A percentile compares a stretch with the other conserved stretches of the same genome.
These are phyloP conservation scores for Muscicapa comitata DNA, from an alignment of 2,797 vertebrate species.

Conservation along the genomic window DNA sequence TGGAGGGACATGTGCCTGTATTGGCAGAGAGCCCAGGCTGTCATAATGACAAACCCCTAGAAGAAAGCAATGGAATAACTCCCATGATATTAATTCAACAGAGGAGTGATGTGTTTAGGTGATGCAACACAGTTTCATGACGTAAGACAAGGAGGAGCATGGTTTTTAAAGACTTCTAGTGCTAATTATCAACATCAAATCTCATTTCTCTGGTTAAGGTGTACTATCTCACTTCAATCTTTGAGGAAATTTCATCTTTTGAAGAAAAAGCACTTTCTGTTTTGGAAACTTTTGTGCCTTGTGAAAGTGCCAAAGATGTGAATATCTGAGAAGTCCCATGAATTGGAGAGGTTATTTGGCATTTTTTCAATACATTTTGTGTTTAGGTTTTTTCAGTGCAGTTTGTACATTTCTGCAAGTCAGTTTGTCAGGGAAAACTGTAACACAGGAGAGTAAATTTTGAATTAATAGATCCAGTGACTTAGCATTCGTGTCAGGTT, in stretches of 20 bases:
- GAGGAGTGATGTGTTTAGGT: neutral
- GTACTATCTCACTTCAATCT: neutral
- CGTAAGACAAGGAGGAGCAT: neutral
- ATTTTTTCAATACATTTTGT: neutral
- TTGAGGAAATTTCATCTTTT: neutral
- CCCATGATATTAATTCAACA: neutral
- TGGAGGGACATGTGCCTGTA: neutral
- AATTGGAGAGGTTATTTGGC: neutral
- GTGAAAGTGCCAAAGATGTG: neutral
- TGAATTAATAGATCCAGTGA: constrained; percentile 35
- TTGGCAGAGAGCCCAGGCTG: neutral
- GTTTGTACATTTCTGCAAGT: neutral
- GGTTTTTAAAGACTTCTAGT: neutral
- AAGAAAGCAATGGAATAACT: neutral
- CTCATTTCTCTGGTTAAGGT: neutral
- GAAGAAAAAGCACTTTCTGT: neutral
- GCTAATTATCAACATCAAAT: neutral
- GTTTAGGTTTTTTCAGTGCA: neutral
- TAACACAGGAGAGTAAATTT: neutral
- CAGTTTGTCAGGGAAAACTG: neutral
- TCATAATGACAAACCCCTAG: neutral
- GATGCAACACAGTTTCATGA: neutral
- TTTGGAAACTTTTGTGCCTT: neutral
- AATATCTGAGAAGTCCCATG: neutral
- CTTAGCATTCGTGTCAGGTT: constrained; percentile 37